A percentile compares a stretch with the other conserved stretches of the same genome.
These are phyloP conservation scores for Neuroscelio doddi DNA, from an alignment of 2,888 invertebrate species.

Conservation along the genomic window DNA sequence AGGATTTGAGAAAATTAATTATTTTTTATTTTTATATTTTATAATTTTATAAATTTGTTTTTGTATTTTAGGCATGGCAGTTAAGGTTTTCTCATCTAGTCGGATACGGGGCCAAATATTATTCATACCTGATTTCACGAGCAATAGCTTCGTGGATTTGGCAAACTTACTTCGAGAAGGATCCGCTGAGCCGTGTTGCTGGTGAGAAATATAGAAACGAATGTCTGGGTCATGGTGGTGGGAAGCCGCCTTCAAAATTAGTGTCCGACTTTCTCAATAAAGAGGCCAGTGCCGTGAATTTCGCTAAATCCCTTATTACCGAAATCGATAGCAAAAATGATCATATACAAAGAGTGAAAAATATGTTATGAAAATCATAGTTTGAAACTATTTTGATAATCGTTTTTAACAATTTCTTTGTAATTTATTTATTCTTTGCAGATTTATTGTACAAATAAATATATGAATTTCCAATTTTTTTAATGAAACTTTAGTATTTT, in stretches of 20 bases:
- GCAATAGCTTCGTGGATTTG: constrained; percentile 95
- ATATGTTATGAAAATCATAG: constrained; percentile 12
- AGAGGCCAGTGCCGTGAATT: constrained; percentile 81
- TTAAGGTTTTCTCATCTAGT: constrained; percentile 96
- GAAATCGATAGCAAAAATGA: constrained; percentile 81
- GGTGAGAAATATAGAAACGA: constrained; percentile 86
- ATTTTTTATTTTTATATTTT: too few relatives aligned
- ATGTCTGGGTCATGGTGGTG: constrained; percentile 90
- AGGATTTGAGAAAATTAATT: constrained; percentile 1
- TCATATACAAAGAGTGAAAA: constrained; percentile 64
- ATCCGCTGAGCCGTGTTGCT: constrained; percentile 83
- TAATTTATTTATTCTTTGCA: too few relatives aligned
- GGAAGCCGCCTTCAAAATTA: constrained; percentile 84
- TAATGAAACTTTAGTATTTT: too few relatives aligned
- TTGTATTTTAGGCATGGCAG: constrained; percentile 90
- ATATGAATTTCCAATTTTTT: too few relatives aligned
- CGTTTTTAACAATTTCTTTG: too few relatives aligned
- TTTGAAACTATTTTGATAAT: too few relatives aligned
- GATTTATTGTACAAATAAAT: too few relatives aligned
- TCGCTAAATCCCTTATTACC: constrained; percentile 86
- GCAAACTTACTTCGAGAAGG: constrained; percentile 86
- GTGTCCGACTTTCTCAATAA: constrained; percentile 86
- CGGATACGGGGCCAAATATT: constrained; percentile 99
- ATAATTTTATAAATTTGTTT: too few relatives aligned
- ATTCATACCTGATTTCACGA: constrained; percentile 95